Conservation (phyloP, 2,888 invertebrate species). For the Tiliacea aurago region DNA sequence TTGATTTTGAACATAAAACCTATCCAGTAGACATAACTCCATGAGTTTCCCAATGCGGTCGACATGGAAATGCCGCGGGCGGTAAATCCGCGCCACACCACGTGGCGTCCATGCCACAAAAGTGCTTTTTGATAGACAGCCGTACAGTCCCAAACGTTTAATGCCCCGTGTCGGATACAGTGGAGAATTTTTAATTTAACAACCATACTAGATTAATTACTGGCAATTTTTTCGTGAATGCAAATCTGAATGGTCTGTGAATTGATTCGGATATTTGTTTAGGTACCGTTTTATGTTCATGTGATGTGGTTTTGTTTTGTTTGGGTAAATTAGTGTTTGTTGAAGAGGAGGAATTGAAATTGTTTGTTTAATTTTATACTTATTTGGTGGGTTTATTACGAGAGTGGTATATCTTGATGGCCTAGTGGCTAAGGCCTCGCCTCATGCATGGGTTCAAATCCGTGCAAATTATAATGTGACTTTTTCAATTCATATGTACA, state of each 20-base stretch:
- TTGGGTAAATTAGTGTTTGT: constrained; percentile 25
- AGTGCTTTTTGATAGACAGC: constrained; percentile 88
- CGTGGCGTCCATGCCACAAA: constrained; percentile 83
- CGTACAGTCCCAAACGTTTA: constrained; percentile 77
- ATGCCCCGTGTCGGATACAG: constrained; percentile 79
- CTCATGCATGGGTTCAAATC: not conserved
- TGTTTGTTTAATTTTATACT: not conserved
- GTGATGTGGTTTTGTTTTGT: constrained; percentile 37
- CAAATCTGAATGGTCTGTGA: constrained; percentile 52
- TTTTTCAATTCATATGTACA: not conserved
- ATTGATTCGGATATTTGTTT: constrained; percentile 62
- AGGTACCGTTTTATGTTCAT: constrained; percentile 47
- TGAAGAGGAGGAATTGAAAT: constrained; percentile 10
- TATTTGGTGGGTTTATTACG: not conserved
- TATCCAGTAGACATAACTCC: constrained; percentile 57
- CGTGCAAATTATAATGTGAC: not conserved
- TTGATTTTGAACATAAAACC: not conserved
- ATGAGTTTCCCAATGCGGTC: constrained; percentile 74
- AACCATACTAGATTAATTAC: constrained; percentile 75
- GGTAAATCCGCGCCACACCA: constrained; percentile 82
- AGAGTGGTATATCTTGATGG: not conserved
- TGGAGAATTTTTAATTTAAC: constrained; percentile 82
- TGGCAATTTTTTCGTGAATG: constrained; percentile 57
- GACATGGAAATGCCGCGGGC: constrained; percentile 83
- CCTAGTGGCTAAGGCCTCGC: not conserved